Conservation (phyloP, 2,888 invertebrate genomes). For the Thyatira batis region DNA sequence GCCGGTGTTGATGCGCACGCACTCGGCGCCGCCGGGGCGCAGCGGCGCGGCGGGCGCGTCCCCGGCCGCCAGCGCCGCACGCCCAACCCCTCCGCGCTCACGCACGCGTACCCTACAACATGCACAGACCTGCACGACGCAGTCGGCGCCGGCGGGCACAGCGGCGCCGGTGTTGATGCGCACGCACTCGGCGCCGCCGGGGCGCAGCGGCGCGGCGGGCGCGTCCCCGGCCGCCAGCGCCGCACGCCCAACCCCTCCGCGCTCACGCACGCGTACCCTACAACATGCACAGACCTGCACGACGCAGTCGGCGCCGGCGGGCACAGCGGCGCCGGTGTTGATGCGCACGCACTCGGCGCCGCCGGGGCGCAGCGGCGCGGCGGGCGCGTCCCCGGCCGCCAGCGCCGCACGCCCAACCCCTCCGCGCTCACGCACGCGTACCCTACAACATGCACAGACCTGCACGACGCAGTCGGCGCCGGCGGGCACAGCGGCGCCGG, state of each 20-base stretch:
- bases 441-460: too few species aligned
- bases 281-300: too few species aligned
- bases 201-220: conserved; percentile 63
- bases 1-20: conserved; percentile 96
- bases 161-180: conserved; percentile 98
- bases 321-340: conserved; percentile 97
- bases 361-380: conserved; percentile 80
- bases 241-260: conserved; percentile 87
- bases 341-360: conserved; percentile 88
- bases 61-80: conserved; percentile 88
- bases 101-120: conserved; percentile 93
- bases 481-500: conserved; percentile 94
- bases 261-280: conserved; percentile 92
- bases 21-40: conserved; percentile 82
- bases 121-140: too few species aligned
- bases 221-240: conserved; percentile 88
- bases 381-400: conserved; percentile 86
- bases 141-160: conserved; percentile 90
- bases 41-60: conserved; percentile 77
- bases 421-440: conserved; percentile 93
- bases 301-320: conserved; percentile 89
- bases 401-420: conserved; percentile 86
- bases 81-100: conserved; percentile 88
- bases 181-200: conserved; percentile 86
- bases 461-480: conserved; percentile 91